These are phyloP conservation scores for Kryptolebias ocellatus DNA, from an alignment of 2,797 vertebrate genomes.

Conservation along the genomic window DNA sequence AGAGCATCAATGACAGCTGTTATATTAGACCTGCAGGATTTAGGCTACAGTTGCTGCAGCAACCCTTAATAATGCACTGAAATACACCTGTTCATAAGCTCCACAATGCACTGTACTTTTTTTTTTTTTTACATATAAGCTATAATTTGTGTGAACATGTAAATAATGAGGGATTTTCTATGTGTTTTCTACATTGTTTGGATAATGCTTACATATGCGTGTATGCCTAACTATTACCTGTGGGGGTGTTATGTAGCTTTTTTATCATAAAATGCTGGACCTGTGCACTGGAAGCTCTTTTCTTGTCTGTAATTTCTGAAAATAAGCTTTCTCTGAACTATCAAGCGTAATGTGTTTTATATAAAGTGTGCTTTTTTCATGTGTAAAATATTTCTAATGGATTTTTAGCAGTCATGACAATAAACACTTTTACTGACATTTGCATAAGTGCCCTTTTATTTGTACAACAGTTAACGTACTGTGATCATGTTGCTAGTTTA, in stretches of 20 bases:
- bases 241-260: conserved; percentile 58
- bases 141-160: conserved; percentile 55
- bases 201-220: conserved; percentile 51
- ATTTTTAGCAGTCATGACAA: conserved; percentile 55
- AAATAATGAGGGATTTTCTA: conserved; percentile 47
- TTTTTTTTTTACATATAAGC: conserved; percentile 58
- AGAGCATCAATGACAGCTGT: conserved; percentile 17
- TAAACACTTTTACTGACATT: conserved; percentile 49
- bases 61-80: conserved; percentile 45
- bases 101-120: conserved; percentile 68
- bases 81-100: conserved; percentile 35
- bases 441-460: neutral
- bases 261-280: conserved; percentile 42
- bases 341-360: conserved; percentile 65
- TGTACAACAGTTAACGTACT: neutral
- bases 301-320: conserved; percentile 55
- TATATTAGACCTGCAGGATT: conserved; percentile 21
- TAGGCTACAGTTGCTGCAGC: conserved; percentile 19
- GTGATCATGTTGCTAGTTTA: neutral
- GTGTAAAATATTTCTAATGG: conserved; percentile 61
- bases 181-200: conserved; percentile 72
- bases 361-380: conserved; percentile 66
- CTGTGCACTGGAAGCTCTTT: conserved; percentile 51
- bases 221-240: conserved; percentile 51
- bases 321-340: conserved; percentile 53